These are phyloP conservation scores for Hemichromis elongatus DNA, from an alignment of 2,113 vertebrate genomes.

Conservation along the genomic window DNA sequence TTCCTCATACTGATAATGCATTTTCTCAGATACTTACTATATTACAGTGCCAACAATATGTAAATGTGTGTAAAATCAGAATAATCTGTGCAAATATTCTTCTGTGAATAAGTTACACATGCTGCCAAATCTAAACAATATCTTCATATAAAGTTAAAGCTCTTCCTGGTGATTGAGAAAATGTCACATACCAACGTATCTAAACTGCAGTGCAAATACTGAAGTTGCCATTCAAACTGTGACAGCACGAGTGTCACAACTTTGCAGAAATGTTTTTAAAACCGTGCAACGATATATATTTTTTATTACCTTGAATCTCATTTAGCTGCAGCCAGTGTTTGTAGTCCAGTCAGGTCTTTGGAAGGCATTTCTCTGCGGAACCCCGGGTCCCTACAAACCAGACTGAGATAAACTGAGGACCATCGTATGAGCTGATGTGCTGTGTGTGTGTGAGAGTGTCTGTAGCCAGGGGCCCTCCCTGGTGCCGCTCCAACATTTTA, in stretches of 20 bases:
- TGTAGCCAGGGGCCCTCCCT: slow-evolving; percentile 1
- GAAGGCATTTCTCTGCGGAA: slow-evolving; percentile 30
- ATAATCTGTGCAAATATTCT: neutral
- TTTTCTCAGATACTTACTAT: neutral
- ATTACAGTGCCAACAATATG: neutral
- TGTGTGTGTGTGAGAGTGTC: slow-evolving; percentile 1
- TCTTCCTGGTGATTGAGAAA: neutral
- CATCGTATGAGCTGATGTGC: slow-evolving; percentile 24
- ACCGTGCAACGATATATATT: neutral
- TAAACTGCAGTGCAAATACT: neutral
- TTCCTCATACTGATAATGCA: neutral
- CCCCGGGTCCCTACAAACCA: neutral
- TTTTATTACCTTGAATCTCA: slow-evolving; percentile 48
- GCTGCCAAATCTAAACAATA: neutral
- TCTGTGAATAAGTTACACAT: neutral
- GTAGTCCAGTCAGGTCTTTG: slow-evolving; percentile 16
- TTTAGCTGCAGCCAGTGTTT: slow-evolving; percentile 28
- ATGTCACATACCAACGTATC: neutral
- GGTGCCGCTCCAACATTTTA: slow-evolving; percentile 23
- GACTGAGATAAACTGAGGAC: slow-evolving; percentile 8
- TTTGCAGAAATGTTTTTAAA: neutral
- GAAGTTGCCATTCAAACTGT: neutral
- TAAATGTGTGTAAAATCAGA: neutral
- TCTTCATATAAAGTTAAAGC: neutral
- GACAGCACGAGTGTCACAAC: neutral